Base-by-base conservation (phyloP, 2,888 invertebrate genomes). In the Rhorus exstirpatorius region DNA sequence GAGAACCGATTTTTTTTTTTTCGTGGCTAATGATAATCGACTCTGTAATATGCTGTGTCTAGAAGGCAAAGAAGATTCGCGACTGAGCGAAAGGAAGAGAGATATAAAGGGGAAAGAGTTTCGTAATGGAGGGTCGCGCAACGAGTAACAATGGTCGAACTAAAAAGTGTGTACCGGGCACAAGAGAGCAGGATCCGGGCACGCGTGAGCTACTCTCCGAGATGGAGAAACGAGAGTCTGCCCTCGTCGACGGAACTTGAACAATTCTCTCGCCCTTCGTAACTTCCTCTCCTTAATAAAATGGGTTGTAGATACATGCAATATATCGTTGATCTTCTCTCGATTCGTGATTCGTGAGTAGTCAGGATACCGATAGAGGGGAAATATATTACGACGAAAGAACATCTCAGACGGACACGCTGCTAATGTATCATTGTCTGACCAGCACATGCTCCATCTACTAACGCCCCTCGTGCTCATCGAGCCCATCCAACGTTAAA, bases 201-300 rank as follows among this genome's bases (percentile, higher is more conserved):
- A 83, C 79, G 82, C 82, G 82, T 83, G 79, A 83, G 79, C 76
- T 75, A 61, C 74, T 82, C 78, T 75, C 70, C 44, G 67, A 60
- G 72, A 74, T 12, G 10, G 49, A 68, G 53, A 46, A 81, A 24
- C 58, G 35, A 70, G 72, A 60, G 60, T 53, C 12, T 24, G 31
- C 49, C 7, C 46, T 24, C 31, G 70, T 70, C 80, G 72, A 84
- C 81, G 82, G 87, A 88, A 87, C 89, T 87, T 87, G 86, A 85
- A 87, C 85, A 86, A 84, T 85, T 86, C 81, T 84, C 84, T 89
- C 86, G 83, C 85, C 89, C 88, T 91, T 91, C 90, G 91, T 90
- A 91, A 91, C 89, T 89, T 91, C 91, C 91, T 91, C 82, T 89
- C 90, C 91, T 91, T 91, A n/a, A n/a, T n/a, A 91, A 90, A 90